Evolutionary conservation across 2,113 vertebrate genomes (phyloP).

Genomic region (Pseudorasbora parva): DNA sequence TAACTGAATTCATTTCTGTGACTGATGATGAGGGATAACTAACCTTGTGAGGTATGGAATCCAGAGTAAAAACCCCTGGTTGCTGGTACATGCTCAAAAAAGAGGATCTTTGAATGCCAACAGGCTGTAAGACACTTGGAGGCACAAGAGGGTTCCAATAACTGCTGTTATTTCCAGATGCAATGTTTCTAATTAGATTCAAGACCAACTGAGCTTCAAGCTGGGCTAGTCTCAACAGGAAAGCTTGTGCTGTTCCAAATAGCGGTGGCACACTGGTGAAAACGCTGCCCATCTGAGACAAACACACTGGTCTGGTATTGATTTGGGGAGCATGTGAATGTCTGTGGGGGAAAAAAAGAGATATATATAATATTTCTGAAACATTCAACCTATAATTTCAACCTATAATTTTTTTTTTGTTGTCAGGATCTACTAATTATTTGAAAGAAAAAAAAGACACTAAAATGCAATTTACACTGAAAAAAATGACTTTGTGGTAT

Average conservation of each 20-base stretch:
- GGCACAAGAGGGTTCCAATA: background rate
- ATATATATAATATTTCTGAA: background rate
- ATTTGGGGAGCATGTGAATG: background rate
- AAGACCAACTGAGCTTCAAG: conserved; percentile 30
- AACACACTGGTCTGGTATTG: background rate
- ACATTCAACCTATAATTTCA: background rate
- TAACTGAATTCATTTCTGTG: background rate
- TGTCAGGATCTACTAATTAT: background rate
- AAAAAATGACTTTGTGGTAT: background rate
- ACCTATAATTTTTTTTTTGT: background rate
- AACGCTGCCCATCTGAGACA: background rate
- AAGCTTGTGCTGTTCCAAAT: conserved; percentile 23
- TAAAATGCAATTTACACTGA: background rate
- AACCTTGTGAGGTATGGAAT: background rate
- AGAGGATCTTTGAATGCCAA: background rate
- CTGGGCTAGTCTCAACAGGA: conserved; percentile 13
- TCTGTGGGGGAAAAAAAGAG: background rate
- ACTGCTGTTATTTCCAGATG: background rate
- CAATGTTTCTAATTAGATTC: conserved; percentile 6
- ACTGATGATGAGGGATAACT: background rate
- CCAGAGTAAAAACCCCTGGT: background rate
- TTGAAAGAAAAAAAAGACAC: background rate
- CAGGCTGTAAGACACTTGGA: background rate
- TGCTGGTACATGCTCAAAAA: conserved; percentile 24
- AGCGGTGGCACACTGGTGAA: background rate